phyloP scores from a whole-genome alignment of 2,888 invertebrate species.

The Microdon myrmicae region DNA sequence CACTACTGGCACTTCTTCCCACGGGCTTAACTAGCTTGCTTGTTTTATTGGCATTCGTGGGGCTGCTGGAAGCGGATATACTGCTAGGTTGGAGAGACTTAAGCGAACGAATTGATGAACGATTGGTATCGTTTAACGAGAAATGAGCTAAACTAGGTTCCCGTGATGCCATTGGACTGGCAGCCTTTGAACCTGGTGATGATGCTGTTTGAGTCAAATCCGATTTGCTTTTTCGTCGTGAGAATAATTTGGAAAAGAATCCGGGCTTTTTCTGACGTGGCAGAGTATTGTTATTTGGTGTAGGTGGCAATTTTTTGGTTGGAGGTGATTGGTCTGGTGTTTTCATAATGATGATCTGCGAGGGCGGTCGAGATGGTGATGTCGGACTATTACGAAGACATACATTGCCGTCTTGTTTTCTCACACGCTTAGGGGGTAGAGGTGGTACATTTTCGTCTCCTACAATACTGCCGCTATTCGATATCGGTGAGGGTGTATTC shows the following conservation, averaged over 20 bases:
- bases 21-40: constrained; percentile 68
- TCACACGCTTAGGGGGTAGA: constrained; percentile 81
- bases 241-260: constrained; percentile 74
- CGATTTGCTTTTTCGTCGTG: constrained; percentile 70
- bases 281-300: constrained; percentile 64
- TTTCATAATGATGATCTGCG: constrained; percentile 64
- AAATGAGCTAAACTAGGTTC: constrained; percentile 63
- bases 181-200: constrained; percentile 54
- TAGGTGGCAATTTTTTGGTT: constrained; percentile 70
- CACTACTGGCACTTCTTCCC: constrained; percentile 72
- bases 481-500: constrained; percentile 56
- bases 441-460: constrained; percentile 78
- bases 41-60: constrained; percentile 51
- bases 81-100: constrained; percentile 60
- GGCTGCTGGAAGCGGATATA: constrained; percentile 66
- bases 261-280: constrained; percentile 73
- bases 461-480: constrained; percentile 45
- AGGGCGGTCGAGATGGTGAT: constrained; percentile 55
- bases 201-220: constrained; percentile 60
- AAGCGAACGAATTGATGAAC: constrained; percentile 61
- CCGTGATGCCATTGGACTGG: constrained; percentile 58
- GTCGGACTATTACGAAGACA: constrained; percentile 44
- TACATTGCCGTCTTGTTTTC: constrained; percentile 64
- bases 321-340: constrained; percentile 67
- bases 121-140: constrained; percentile 59